Evolutionary conservation across 2,797 vertebrate genomes (phyloP), one percentile per base, ranked within the genome.

Genomic region (Nannoperca australis): DNA sequence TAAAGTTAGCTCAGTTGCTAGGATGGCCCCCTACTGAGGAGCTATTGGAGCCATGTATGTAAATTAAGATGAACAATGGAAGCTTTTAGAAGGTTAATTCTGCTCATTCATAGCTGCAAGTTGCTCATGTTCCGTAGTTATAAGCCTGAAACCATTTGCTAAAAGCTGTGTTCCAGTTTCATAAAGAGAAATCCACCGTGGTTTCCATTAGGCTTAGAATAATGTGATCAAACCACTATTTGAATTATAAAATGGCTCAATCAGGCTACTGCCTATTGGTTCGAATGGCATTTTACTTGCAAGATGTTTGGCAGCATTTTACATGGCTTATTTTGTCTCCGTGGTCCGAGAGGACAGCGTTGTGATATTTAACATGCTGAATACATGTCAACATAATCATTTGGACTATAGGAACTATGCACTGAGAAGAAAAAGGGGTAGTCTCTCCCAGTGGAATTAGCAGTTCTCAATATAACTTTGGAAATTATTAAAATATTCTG

Each of bases 1-100:
- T 80, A 45, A 75, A 76, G 56, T 81, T 81, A 69, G 61, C 64
- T 42, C 63, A 32, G 0, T 47, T 60, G 54, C 60, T 71, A 74
- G 30, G 65, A 77, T 45, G 55, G 27, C 53, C 79, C 30, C 69
- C 70, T 66, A 44, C 50, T 70, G 47, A 59, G 32, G 20, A 76
- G 56, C 73, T 27, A 22, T 8, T 12, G 45, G 42, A 71, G 63
- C 1, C 42, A 24, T 55, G 55, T 45, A 63, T 72, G 69, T 76
- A 45, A 40, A 58, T 51, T 32, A 49, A 53, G 62, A 62, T 53
- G 34, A 74, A 79, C 50, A 79, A 45, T 24, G 27, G 42, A 56
- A 17, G 62, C 71, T 50, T 66, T 54, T 40, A 64, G 49, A 27
- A 9, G 30, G 0, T 13, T 61, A 12, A 50, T 40, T 63, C 49